Percentiles rank a stretch among this genome's conserved stretches.
These are phyloP conservation scores for Macrobrachium nipponense DNA, from an alignment of 1,140 invertebrate genomes.

Conservation along the genomic window DNA sequence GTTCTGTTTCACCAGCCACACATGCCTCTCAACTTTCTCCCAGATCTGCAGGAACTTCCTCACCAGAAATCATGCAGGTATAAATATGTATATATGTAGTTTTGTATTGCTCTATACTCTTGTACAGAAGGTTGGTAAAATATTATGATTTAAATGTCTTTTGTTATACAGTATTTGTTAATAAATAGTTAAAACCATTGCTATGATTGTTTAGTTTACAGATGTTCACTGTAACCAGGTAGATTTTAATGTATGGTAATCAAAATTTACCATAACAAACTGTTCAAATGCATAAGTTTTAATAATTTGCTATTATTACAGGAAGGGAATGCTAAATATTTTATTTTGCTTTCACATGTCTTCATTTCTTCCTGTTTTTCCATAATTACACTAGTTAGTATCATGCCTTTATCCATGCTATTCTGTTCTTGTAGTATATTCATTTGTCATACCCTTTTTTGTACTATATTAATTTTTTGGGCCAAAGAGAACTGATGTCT, in stretches of 20 bases:
- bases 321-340: too few species aligned
- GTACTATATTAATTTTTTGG: not conserved
- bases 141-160: not conserved
- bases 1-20: slow-evolving; percentile 8
- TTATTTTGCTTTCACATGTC: too few species aligned
- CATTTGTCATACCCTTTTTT: too few species aligned
- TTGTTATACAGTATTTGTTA: not conserved
- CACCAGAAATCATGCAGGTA: slow-evolving; percentile 54
- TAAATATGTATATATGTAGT: not conserved
- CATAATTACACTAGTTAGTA: not conserved
- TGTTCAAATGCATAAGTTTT: too few species aligned
- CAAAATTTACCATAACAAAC: too few species aligned
- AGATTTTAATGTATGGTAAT: too few species aligned
- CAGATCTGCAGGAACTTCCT: slow-evolving; percentile 45
- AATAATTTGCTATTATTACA: too few species aligned
- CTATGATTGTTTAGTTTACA: too few species aligned
- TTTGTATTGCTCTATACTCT: too few species aligned
- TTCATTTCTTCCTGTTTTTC: too few species aligned
- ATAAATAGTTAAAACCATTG: not conserved
- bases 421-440: not conserved
- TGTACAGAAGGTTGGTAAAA: not conserved
- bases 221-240: too few species aligned
- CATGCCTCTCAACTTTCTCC: slow-evolving; percentile 41
- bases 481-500: not conserved
- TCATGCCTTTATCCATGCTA: not conserved